Evolutionary conservation across 2,113 vertebrate genomes (phyloP).

Genomic region (Struthio camelus): DNA sequence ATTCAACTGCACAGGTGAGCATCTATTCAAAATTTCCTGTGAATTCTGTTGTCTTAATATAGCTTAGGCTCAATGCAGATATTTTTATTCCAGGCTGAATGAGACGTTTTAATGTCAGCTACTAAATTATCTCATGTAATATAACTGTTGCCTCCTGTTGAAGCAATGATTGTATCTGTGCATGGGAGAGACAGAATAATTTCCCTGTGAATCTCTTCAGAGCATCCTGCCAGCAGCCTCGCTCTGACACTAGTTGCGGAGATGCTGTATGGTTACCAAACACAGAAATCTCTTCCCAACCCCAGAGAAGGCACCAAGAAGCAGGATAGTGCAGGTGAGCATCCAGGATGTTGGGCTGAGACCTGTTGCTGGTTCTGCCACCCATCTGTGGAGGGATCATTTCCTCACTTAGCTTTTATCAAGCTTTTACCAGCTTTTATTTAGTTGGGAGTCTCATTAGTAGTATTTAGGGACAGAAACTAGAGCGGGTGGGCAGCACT

Average conservation of each 20-base stretch:
- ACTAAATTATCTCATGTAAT: slow-evolving; percentile 1
- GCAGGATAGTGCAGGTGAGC: not conserved
- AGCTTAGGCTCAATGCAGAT: not conserved
- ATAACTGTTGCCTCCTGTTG: not conserved
- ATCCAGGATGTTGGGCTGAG: not conserved
- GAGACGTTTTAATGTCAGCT: slow-evolving; percentile 26
- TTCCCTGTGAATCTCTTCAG: not conserved
- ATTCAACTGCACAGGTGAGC: slow-evolving; percentile 7
- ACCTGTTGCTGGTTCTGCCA: not conserved
- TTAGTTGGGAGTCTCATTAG: not conserved
- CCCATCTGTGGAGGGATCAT: fast-evolving
- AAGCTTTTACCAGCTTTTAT: not conserved
- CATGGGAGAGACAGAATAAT: not conserved
- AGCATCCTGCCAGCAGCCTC: not conserved
- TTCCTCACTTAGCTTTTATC: not conserved
- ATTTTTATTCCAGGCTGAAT: slow-evolving; percentile 37
- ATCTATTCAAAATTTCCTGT: not conserved
- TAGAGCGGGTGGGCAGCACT: not conserved
- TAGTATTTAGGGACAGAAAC: not conserved
- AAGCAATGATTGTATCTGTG: not conserved
- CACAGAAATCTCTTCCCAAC: not conserved
- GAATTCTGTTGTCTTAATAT: not conserved
- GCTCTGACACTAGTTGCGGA: not conserved
- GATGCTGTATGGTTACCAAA: not conserved
- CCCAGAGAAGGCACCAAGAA: not conserved